Percentiles rank a stretch among this genome's conserved stretches.
phyloP scores from a whole-genome alignment of 2,888 invertebrate species.

The Oscheius myriophilus region DNA sequence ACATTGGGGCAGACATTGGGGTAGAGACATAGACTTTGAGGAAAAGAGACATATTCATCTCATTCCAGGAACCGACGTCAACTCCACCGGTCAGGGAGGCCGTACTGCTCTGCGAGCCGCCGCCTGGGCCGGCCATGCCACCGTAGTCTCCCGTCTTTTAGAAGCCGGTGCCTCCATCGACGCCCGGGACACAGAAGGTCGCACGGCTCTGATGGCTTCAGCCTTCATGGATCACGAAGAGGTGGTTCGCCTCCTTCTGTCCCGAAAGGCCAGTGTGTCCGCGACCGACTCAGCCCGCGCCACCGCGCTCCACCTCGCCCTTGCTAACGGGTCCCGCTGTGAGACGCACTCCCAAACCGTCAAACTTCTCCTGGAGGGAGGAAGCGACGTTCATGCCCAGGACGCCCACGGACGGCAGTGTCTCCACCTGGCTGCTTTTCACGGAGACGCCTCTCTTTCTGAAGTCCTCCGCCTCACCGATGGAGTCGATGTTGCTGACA shows the following conservation, averaged over 20 bases:
- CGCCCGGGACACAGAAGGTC: slow-evolving; percentile 47
- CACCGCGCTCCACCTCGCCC: slow-evolving; percentile 54
- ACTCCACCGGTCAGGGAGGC: slow-evolving; percentile 54
- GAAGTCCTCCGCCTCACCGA: slow-evolving; percentile 37
- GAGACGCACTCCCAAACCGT: slow-evolving; percentile 46
- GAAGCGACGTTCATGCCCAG: neutral
- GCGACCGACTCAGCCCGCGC: slow-evolving; percentile 51
- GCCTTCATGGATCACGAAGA: slow-evolving; percentile 56
- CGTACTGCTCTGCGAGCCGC: slow-evolving; percentile 59
- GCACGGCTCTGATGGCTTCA: slow-evolving; percentile 56
- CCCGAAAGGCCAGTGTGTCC: slow-evolving; percentile 41
- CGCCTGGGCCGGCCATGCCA: slow-evolving; percentile 54
- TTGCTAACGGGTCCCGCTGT: slow-evolving; percentile 50
- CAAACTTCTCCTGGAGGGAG: slow-evolving; percentile 31
- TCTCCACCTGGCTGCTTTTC: slow-evolving; percentile 61
- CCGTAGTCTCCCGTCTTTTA: slow-evolving; percentile 46
- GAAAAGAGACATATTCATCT: neutral
- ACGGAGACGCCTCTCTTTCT: slow-evolving; percentile 76
- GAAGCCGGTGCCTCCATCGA: slow-evolving; percentile 49
- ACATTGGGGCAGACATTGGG: too few relatives aligned
- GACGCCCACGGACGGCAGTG: slow-evolving; percentile 59
- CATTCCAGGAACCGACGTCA: slow-evolving; percentile 43
- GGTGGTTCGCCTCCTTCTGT: slow-evolving; percentile 49
- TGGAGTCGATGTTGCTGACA: slow-evolving; percentile 39
- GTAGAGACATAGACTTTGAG: too few relatives aligned